These are phyloP conservation scores for Calycopis cecrops DNA, from an alignment of 1,140 invertebrate genomes.

Conservation along the genomic window DNA sequence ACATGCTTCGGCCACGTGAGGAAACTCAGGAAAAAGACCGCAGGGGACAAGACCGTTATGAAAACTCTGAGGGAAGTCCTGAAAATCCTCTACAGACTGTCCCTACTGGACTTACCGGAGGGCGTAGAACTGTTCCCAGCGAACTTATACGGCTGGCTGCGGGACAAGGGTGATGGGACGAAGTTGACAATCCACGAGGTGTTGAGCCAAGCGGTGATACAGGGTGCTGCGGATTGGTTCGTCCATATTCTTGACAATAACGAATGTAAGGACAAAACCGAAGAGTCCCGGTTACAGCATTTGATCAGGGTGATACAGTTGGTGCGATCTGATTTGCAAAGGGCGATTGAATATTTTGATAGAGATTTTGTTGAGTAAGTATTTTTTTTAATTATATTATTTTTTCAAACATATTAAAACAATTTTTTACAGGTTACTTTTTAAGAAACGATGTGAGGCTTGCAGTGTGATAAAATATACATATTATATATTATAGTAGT, in stretches of 20 bases:
- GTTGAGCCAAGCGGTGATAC: conserved; percentile 80
- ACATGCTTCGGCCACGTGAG: conserved; percentile 84
- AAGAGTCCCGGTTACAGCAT: conserved; percentile 81
- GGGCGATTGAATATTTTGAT: conserved; percentile 87
- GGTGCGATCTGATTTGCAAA: conserved; percentile 87
- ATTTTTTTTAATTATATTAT: not conserved
- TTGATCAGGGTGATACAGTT: conserved; percentile 89
- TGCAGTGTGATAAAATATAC: too few relatives aligned
- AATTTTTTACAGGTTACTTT: too few relatives aligned
- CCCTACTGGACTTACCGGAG: conserved; percentile 76
- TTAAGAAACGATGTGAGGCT: too few relatives aligned
- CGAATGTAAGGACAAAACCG: conserved; percentile 74
- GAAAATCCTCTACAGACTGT: conserved; percentile 79
- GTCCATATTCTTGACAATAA: conserved; percentile 83
- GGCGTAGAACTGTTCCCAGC: conserved; percentile 81
- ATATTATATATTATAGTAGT: too few relatives aligned
- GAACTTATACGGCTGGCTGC: conserved; percentile 81
- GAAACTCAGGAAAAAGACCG: conserved; percentile 82
- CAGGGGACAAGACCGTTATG: conserved; percentile 81
- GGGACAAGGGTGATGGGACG: conserved; percentile 69
- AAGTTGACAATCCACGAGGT: conserved; percentile 77
- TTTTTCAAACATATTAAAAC: conserved; percentile 13
- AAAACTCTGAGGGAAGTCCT: conserved; percentile 82
- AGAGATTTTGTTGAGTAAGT: conserved; percentile 87
- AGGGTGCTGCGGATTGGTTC: conserved; percentile 86